A percentile compares a stretch with the other conserved stretches of the same genome.
Evolutionary conservation across 2,888 invertebrate species (phyloP).

Genomic region (Eucriotettix oculatus): DNA sequence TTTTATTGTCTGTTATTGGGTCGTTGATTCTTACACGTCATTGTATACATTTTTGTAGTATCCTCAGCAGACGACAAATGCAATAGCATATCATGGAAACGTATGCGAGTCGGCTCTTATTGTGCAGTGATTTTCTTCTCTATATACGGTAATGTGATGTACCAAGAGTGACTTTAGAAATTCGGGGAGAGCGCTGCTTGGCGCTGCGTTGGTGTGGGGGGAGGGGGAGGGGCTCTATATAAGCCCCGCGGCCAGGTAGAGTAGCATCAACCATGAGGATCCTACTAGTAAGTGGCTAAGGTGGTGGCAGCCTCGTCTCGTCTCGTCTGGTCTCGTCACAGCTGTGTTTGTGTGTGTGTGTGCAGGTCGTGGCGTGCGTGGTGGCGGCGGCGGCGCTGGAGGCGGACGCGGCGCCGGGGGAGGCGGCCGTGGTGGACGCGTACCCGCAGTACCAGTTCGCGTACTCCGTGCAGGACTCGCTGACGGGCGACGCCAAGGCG

Average conservation of each 20-base stretch:
- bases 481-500: slow-evolving; percentile 20
- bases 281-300: slow-evolving; percentile 1
- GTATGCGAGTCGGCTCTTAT: no score
- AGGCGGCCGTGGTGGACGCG: slow-evolving; percentile 13
- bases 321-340: slow-evolving; percentile 14
- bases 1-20: no score
- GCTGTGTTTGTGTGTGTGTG: neutral
- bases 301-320: slow-evolving; percentile 8
- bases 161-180: no score
- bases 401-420: slow-evolving; percentile 10
- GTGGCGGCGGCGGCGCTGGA: slow-evolving; percentile 2
- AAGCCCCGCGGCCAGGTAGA: neutral
- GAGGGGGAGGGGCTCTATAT: neutral
- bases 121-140: no score
- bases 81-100: no score
- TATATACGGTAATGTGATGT: no score
- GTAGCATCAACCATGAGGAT: neutral
- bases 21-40: no score
- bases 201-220: neutral
- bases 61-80: no score
- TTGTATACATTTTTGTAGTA: no score
- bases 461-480: slow-evolving; percentile 14
- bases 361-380: neutral
- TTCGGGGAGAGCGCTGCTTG: neutral
- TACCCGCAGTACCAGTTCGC: slow-evolving; percentile 15